Evolutionary conservation across 2,113 vertebrate genomes (phyloP).

Genomic region (Paralichthys olivaceus): DNA sequence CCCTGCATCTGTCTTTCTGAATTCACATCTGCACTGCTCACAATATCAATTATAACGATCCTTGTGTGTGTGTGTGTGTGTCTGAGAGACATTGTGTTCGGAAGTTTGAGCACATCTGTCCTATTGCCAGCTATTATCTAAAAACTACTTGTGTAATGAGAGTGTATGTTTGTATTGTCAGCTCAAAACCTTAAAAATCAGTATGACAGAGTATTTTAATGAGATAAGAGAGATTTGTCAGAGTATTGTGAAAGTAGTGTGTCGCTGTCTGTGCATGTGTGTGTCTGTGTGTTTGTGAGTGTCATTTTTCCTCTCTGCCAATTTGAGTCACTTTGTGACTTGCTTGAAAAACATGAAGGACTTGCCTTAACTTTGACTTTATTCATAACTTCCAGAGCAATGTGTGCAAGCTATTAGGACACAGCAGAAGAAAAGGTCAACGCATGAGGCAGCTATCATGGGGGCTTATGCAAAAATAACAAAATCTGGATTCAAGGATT

Average conservation of each 20-base stretch:
- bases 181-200: not conserved
- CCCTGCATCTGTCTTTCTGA: slow-evolving; percentile 70
- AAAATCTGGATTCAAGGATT: not conserved
- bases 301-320: not conserved
- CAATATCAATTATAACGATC: slow-evolving; percentile 46
- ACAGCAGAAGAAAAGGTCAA: not conserved
- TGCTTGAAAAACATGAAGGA: not conserved
- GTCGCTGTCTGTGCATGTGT: not conserved
- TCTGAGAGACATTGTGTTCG: not conserved
- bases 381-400: not conserved
- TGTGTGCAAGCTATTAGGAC: not conserved
- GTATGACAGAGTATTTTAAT: not conserved
- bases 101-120: slow-evolving; percentile 8
- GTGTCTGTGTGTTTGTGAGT: not conserved
- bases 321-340: not conserved
- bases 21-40: slow-evolving; percentile 54
- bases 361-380: not conserved
- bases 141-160: not conserved
- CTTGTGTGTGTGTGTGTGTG: not conserved
- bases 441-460: not conserved
- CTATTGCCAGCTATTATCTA: not conserved
- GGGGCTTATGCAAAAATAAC: not conserved
- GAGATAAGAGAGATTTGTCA: not conserved
- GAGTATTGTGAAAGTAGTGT: not conserved
- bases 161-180: not conserved